phyloP scores from a whole-genome alignment of 2,797 vertebrate genomes.

The Podarcis siculus region DNA sequence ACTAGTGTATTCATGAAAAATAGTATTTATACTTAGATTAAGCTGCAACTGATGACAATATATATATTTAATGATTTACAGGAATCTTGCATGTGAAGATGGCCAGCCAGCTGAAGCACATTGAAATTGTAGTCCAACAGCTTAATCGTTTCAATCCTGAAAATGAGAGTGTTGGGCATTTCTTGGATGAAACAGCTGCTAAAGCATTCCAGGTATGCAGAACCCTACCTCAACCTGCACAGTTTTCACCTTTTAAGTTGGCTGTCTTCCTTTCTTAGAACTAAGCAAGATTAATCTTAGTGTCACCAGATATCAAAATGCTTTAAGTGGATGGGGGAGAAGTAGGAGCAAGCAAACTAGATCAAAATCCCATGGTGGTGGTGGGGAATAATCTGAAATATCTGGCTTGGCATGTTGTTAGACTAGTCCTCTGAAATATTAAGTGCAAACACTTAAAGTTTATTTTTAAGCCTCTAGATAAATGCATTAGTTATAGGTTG shows the following conservation, averaged over 20 bases:
- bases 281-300: background rate
- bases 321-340: background rate
- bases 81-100: conserved; percentile 73
- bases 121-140: conserved; percentile 77
- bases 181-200: conserved; percentile 75
- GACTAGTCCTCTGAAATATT: background rate
- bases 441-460: background rate
- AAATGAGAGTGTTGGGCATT: conserved; percentile 81
- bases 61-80: conserved; percentile 61
- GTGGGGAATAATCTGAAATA: background rate
- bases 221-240: background rate
- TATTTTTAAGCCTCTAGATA: background rate
- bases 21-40: background rate
- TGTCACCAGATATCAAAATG: background rate
- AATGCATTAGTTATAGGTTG: background rate
- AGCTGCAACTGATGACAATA: conserved; percentile 39
- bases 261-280: background rate
- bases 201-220: conserved; percentile 81
- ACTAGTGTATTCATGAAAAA: conserved; percentile 35
- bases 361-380: background rate
- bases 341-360: background rate
- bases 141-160: conserved; percentile 81
- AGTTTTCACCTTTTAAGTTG: background rate
- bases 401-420: background rate
- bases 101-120: conserved; percentile 78